phyloP scores from a whole-genome alignment of 1,140 invertebrate species.

The Streblospio benedicti region DNA sequence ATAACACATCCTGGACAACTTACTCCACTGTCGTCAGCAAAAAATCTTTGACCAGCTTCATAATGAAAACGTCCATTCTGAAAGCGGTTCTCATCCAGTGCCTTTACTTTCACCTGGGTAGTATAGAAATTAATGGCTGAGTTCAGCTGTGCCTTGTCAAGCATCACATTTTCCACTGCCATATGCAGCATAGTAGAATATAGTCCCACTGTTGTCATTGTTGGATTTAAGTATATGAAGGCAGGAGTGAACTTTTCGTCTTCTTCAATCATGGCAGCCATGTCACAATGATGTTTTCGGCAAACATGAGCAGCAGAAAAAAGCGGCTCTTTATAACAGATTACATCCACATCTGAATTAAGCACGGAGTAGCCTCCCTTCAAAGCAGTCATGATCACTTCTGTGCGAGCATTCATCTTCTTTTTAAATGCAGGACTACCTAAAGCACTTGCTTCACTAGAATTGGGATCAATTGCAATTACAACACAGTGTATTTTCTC shows the following conservation, averaged over 20 bases:
- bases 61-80: too few species aligned
- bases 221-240: conserved; percentile 8
- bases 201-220: neutral
- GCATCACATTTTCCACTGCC: neutral
- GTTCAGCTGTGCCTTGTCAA: conserved; percentile 16
- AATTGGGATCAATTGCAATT: neutral
- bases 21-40: neutral
- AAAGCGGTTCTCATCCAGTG: too few species aligned
- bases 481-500: conserved; percentile 2
- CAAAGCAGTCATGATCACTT: conserved; percentile 12
- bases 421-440: neutral
- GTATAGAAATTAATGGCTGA: neutral
- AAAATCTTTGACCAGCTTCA: too few species aligned
- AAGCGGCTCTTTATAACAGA: conserved; percentile 7
- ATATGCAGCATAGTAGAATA: conserved; percentile 7
- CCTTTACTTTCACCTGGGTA: too few species aligned
- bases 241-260: neutral
- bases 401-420: conserved; percentile 13
- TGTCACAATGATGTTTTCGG: neutral
- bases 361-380: neutral
- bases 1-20: neutral
- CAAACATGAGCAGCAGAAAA: neutral
- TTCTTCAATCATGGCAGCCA: conserved; percentile 8
- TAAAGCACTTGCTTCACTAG: neutral
- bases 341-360: conserved; percentile 12